Conservation (phyloP, 2,888 invertebrate species). For the Platerodrilus igneus region DNA sequence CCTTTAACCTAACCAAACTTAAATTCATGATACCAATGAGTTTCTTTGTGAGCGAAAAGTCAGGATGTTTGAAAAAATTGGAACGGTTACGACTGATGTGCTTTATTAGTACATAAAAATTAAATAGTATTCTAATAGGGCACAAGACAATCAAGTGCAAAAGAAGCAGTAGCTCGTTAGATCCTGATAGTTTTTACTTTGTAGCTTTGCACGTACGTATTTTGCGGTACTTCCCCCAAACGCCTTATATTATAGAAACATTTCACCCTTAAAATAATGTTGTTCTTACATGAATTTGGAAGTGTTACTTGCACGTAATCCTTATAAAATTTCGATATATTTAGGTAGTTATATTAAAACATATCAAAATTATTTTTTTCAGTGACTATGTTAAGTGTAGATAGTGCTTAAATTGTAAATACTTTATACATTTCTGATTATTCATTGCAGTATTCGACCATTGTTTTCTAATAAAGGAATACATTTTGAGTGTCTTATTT, state of each 20-base stretch:
- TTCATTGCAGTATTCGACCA: slow-evolving; percentile 15
- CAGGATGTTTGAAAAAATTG: too few species aligned
- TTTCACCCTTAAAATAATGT: slow-evolving; percentile 1
- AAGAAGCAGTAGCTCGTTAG: slow-evolving; percentile 34
- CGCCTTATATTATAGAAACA: slow-evolving; percentile 10
- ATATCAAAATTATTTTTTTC: slow-evolving; percentile 42
- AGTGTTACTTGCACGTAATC: slow-evolving; percentile 20
- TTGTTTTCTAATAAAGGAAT: slow-evolving; percentile 24
- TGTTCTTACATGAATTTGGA: slow-evolving; percentile 9
- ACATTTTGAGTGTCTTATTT: too few species aligned
- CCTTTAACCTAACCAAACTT: too few species aligned
- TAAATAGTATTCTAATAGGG: slow-evolving; percentile 29
- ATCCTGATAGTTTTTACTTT: slow-evolving; percentile 15
- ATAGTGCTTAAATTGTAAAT: slow-evolving; percentile 22
- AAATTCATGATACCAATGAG: too few species aligned
- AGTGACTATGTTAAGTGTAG: slow-evolving; percentile 22
- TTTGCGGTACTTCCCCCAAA: slow-evolving; percentile 12
- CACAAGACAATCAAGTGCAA: slow-evolving; percentile 49
- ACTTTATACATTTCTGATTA: slow-evolving; percentile 17
- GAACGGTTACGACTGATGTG: too few species aligned
- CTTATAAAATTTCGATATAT: slow-evolving; percentile 41
- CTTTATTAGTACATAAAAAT: too few species aligned
- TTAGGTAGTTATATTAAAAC: slow-evolving; percentile 44
- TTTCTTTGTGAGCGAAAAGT: too few species aligned
- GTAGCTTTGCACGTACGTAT: slow-evolving; percentile 2